These are phyloP conservation scores for Bambusicola thoracicus DNA, from an alignment of 2,113 vertebrate species.

Conservation along the genomic window DNA sequence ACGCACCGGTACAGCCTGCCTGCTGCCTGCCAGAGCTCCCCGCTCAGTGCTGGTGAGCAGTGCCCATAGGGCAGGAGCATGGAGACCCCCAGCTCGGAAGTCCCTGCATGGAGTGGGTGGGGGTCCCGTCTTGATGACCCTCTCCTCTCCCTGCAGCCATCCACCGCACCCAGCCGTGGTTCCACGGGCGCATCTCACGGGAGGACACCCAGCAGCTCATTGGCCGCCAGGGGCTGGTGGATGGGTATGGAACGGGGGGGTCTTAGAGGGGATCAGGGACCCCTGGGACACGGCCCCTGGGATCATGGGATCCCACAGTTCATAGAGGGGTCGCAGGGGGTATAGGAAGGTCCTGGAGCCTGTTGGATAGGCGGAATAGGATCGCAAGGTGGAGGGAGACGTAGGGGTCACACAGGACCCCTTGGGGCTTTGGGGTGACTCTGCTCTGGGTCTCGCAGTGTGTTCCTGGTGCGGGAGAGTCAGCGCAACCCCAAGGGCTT, in stretches of 20 bases:
- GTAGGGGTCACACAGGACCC: neutral
- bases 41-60: slow-evolving; percentile 81
- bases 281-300: fast-evolving
- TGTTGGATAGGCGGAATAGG: neutral
- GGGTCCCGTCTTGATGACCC: neutral
- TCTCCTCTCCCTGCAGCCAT: slow-evolving; percentile 75
- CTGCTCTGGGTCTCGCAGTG: slow-evolving; percentile 59
- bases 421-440: neutral
- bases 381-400: fast-evolving
- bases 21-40: slow-evolving; percentile 74
- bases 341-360: neutral
- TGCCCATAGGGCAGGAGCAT: neutral
- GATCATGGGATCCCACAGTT: fast-evolving
- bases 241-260: slow-evolving; percentile 82
- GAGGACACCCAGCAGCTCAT: slow-evolving; percentile 90
- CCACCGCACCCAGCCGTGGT: slow-evolving; percentile 91
- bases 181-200: slow-evolving; percentile 91
- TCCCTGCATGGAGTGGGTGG: fast-evolving
- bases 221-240: slow-evolving; percentile 90
- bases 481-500: slow-evolving; percentile 90
- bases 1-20: slow-evolving; percentile 88
- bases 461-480: slow-evolving; percentile 93
- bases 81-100: neutral
- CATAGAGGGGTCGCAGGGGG: neutral
- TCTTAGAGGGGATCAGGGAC: neutral